Evolutionary conservation across 2,888 invertebrate species (phyloP), one percentile per base, ranked within the genome.

Genomic region (Conops quadrifasciatus): DNA sequence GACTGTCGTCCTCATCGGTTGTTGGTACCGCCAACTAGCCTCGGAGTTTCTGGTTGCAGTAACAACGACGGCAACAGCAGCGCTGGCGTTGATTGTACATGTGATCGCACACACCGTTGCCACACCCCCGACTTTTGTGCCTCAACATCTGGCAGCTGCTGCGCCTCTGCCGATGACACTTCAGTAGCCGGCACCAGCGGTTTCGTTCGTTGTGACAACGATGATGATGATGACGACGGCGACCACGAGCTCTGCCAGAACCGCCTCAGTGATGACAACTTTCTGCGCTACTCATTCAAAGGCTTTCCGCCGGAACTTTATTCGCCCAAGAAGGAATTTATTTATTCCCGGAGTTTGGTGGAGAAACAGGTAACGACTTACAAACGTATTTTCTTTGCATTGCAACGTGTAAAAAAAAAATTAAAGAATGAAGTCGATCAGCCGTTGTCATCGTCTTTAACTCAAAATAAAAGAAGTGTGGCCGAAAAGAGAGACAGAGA

Each of bases 271-370:
- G 73, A 77, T 70, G 77, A 71, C 59, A 75, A 77, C 59, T 78
- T 74, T 2, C 72, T 78, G 75, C 78, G 79, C 3, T 80, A 82
- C 43, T 83, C 82, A 26, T 80, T 76, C 75, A 83, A 84, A 79
- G 83, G 83, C 36, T 75, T 73, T 73, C 80, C 84, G 76, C 84
- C 84, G 49, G 83, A 82, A 68, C 73, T 80, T 58, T 82, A 82
- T 75, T 81, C 84, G 26, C 75, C 79, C 63, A 78, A 78, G 69
- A 80, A 83, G 80, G 83, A 83, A 74, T 83, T 81, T 72, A 80
- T 81, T 73, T 80, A 79, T 71, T 74, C 78, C 69, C 77, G 78
- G 11, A 78, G 80, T 56, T 76, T 83, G 76, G 80, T 84, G 70
- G 78, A 80, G 69, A 81, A 80, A 74, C 79, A 82, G 83, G 83